Evolutionary conservation across 1,140 invertebrate genomes (phyloP), one percentile per base, ranked within the genome.

Genomic region (Drosophila pectinifera): DNA sequence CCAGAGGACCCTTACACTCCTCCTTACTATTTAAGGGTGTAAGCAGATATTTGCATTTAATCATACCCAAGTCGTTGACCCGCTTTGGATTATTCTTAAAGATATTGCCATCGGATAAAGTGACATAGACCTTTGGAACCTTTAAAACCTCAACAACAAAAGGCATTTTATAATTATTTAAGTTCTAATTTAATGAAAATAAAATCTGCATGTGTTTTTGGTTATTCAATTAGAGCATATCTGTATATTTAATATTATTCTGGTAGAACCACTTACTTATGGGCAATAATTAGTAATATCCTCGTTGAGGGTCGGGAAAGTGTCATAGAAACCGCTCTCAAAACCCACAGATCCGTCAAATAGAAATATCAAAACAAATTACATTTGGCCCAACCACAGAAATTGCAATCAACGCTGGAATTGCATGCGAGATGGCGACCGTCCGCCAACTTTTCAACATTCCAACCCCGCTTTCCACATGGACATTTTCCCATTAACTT

Each of bases 281-380:
- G 28, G 28, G 13, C 28, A 4, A 5, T 8, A 14, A 20, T 20
- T 51, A 4, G 28, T 8, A 6, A n/a, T 39, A n/a, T n/a, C 31
- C 31, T 5, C 31, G 8, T 34, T 34, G 3, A 14, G 6, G 0
- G 13, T 34, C 4, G 11, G 3, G 8, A 7, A 2, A 31, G 28
- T 24, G 64, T 24, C 28, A 36, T 24, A 34, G 51, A 45, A 36
- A 31, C 28, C 3, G 28, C 28, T 31, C 8, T 31, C 10, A 31
- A 11, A 31, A 28, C 4, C 48, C 41, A 39, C 48, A 39, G 11
- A 46, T 31, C 49, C 49, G 31, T 34, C 63, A 56, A 69, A 70
- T 69, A 34, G 41, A 70, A 69, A 70, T 70, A 46, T 70, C 63
- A 56, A 43, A 70, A 48, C 64, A 34, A 48, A 69, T 69, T 69